Evolutionary conservation across 2,113 vertebrate species (phyloP).

Genomic region (Pavo muticus): DNA sequence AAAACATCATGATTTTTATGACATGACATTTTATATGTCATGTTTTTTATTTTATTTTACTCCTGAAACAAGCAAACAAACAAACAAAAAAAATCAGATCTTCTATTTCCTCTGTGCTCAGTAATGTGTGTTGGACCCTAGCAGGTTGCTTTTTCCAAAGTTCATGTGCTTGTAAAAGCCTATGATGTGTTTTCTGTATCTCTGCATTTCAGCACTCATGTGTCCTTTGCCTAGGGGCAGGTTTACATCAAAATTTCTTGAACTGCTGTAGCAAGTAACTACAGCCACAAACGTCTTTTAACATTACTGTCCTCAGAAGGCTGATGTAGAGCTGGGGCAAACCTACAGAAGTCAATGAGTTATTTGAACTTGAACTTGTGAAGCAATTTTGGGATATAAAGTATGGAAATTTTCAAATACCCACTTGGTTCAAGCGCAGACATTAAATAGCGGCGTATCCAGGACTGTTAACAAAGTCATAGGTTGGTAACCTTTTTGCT

Average conservation of each 20-base stretch:
- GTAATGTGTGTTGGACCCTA: not conserved
- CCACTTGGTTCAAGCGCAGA: not conserved
- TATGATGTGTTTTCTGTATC: constrained; percentile 30
- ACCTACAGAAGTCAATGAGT: not conserved
- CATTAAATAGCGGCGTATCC: not conserved
- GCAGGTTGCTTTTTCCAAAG: constrained; percentile 12
- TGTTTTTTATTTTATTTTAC: not conserved
- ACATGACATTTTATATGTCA: not conserved
- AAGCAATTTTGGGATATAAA: not conserved
- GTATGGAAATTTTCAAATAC: not conserved
- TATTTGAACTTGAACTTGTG: not conserved
- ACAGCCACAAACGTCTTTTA: constrained; percentile 5
- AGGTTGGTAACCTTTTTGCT: not conserved
- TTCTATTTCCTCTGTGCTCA: not conserved
- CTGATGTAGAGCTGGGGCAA: not conserved
- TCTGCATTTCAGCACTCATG: not conserved
- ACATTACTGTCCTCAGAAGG: not conserved
- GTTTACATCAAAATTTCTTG: constrained; percentile 39
- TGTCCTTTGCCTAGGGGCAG: constrained; percentile 37
- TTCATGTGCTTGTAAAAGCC: not conserved
- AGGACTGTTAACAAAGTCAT: not conserved
- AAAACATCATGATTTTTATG: accelerated
- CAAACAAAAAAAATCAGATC: not conserved
- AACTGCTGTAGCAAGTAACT: not conserved
- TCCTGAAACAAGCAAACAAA: not conserved